These are phyloP conservation scores for Chunga burmeisteri DNA, from an alignment of 2,113 vertebrate species.

Conservation along the genomic window DNA sequence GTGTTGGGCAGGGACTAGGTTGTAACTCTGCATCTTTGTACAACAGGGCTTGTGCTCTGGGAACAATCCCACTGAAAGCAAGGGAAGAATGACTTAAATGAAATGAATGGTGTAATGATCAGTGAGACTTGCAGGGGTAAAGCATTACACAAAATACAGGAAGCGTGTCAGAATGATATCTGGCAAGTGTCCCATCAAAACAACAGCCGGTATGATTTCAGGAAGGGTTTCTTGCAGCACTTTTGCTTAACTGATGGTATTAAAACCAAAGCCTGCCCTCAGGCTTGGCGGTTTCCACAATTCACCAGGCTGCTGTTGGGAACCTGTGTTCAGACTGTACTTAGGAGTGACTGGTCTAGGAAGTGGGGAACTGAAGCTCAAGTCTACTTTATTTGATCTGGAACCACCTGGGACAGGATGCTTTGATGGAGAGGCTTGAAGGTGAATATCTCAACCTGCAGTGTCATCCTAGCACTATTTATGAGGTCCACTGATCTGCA, in stretches of 20 bases:
- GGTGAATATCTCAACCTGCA: background rate
- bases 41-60: background rate
- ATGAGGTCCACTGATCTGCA: rapidly evolving
- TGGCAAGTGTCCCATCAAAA: background rate
- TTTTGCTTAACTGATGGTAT: background rate
- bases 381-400: background rate
- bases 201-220: background rate
- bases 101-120: background rate
- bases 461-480: background rate
- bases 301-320: background rate
- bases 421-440: background rate
- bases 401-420: background rate
- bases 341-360: background rate
- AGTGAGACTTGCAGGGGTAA: background rate
- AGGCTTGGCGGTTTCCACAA: background rate
- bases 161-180: background rate
- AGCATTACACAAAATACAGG: background rate
- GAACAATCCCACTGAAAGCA: background rate
- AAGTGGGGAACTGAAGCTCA: background rate
- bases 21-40: background rate
- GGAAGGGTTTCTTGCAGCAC: background rate
- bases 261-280: background rate
- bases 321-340: background rate
- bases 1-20: background rate
- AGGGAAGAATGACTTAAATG: background rate